Percentiles rank a stretch among this genome's conserved stretches.
Conservation (phyloP, 2,113 vertebrate genomes). For the Cryptomyrus ogoouensis region DNA sequence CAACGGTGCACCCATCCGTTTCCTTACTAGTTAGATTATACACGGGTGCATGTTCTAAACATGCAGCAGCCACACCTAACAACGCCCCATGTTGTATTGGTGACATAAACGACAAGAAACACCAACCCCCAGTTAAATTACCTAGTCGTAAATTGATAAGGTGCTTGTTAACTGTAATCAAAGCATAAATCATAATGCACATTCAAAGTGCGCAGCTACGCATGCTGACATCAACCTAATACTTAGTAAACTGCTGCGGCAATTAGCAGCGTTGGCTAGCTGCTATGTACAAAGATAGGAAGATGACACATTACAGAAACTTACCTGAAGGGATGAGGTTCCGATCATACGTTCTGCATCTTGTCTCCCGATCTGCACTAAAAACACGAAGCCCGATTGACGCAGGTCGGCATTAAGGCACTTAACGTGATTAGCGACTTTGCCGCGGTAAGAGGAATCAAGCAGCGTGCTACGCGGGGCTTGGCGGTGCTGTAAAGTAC, state of each 20-base stretch:
- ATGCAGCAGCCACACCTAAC: neutral
- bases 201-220: neutral
- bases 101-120: neutral
- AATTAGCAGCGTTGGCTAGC: neutral
- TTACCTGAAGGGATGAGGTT: neutral
- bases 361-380: constrained; percentile 9
- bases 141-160: neutral
- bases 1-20: neutral
- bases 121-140: neutral
- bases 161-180: neutral
- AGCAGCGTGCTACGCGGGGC: neutral
- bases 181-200: neutral
- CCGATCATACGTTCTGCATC: constrained; percentile 31
- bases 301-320: neutral
- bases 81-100: neutral
- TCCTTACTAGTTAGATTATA: neutral
- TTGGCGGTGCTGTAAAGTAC: neutral
- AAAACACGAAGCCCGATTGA: neutral
- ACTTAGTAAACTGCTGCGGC: neutral
- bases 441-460: neutral
- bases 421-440: neutral
- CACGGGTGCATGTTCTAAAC: neutral
- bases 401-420: neutral
- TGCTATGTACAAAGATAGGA: neutral
- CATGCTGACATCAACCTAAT: neutral